Base-by-base conservation (phyloP, 2,888 invertebrate genomes). In the Zhuqinia jingwanae region DNA sequence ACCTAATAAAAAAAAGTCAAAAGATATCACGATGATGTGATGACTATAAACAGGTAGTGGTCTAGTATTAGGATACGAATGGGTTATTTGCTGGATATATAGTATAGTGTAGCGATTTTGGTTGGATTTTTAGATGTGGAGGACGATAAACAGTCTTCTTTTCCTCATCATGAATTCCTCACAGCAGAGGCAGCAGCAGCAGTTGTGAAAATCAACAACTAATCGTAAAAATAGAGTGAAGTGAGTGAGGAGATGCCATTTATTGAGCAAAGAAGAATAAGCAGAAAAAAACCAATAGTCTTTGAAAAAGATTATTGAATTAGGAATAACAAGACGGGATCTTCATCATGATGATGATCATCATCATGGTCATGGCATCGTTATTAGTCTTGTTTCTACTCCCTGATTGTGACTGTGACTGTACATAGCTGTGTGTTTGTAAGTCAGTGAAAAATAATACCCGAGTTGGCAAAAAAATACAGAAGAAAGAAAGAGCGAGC, bases 291-390 rank as follows among this genome's bases (percentile, higher is more conserved):
- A 17, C 53, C 27, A 56, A 53, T 53, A 53, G 53, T 75, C 30
- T 27, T 36, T 27, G 53, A 56, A 75, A 56, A 53, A 53, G 30
- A 30, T 75, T 75, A 75, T 75, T 75, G 75, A 75, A 75, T 53
- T 75, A 75, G 8, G 36, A 15, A 36, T 3, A 36, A 36, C 5
- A 3, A 36, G 36, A 36, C 36, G 36, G 36, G 36, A 8, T 36
- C 36, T 36, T 8, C n/a, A n/a, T n/a, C n/a, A n/a, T n/a, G n/a
- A n/a, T n/a, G n/a, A n/a, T n/a, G 47, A 73, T 36, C 42, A 36
- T 42, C 65, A n/a, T 30, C 30, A 30, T 0, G 15, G 6, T 3
- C 36, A 68, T n/a, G n/a, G 45, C 11, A 20, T 5, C 17, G 27
- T 50, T 50, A 20, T n/a, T 50, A 50, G 47, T 70, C 70, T 22